Percentiles rank a stretch among this genome's conserved stretches.
phyloP scores from a whole-genome alignment of 2,888 invertebrate species.

The Drosophila nigricruria region DNA sequence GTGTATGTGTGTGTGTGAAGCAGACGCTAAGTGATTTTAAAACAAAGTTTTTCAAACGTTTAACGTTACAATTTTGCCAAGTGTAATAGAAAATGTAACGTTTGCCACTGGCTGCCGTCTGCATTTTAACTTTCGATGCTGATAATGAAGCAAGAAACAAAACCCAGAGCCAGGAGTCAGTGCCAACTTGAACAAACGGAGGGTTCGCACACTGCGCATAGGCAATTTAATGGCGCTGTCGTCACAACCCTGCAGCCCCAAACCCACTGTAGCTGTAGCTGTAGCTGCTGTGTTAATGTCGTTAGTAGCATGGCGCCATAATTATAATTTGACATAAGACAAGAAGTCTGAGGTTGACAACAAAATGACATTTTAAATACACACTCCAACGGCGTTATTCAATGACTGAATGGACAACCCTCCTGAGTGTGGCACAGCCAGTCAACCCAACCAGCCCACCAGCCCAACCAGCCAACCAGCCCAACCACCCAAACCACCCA shows the following conservation, averaged over 20 bases:
- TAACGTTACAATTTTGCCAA: conserved; percentile 65
- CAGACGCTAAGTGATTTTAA: conserved; percentile 79
- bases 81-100: conserved; percentile 64
- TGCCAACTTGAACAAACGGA: no score
- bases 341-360: conserved; percentile 83
- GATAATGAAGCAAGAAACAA: conserved; percentile 69
- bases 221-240: conserved; percentile 75
- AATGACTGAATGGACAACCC: conserved; percentile 51
- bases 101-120: conserved; percentile 40
- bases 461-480: no score
- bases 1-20: conserved; percentile 22
- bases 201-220: conserved; percentile 67
- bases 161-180: background rate
- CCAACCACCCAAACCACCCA: background rate
- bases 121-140: conserved; percentile 76
- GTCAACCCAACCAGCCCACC: background rate
- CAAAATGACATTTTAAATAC: conserved; percentile 82
- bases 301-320: conserved; percentile 76
- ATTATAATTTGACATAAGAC: conserved; percentile 83
- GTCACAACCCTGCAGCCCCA: conserved; percentile 8
- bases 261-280: conserved; percentile 16
- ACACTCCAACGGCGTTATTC: conserved; percentile 40
- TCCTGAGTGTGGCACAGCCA: conserved; percentile 3
- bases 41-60: conserved; percentile 81
- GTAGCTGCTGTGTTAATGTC: conserved; percentile 62